These are phyloP conservation scores for Sebastes trivittatus DNA, from an alignment of 2,797 vertebrate species.

Conservation along the genomic window DNA sequence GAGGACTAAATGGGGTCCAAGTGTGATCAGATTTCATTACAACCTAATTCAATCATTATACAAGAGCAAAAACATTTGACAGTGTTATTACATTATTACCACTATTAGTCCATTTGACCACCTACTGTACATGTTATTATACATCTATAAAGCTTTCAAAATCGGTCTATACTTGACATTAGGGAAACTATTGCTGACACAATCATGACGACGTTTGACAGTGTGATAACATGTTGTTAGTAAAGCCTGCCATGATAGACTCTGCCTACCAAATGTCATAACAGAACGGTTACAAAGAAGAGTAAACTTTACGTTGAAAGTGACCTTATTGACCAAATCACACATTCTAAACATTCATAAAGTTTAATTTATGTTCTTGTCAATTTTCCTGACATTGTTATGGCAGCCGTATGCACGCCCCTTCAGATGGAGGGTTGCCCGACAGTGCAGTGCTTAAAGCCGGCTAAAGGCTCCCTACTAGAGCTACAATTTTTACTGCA, in stretches of 20 bases:
- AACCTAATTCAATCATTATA: neutral
- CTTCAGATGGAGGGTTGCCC: neutral
- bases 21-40: neutral
- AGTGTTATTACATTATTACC: neutral
- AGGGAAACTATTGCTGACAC: neutral
- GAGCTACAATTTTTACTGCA: constrained; percentile 29
- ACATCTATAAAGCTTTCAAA: neutral
- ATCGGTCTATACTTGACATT: neutral
- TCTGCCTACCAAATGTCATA: neutral
- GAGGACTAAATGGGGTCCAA: neutral
- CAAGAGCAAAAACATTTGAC: neutral
- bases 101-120: neutral
- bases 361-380: neutral
- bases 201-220: neutral
- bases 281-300: neutral
- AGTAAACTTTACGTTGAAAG: neutral
- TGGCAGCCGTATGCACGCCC: neutral
- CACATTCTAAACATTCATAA: neutral
- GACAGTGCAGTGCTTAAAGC: constrained; percentile 10
- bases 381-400: neutral
- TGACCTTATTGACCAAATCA: constrained; percentile 3
- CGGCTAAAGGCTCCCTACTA: constrained; percentile 27
- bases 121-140: neutral
- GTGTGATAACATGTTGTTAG: neutral
- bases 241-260: neutral